Conservation (phyloP, 2,888 invertebrate genomes). For the Cordilura impudica region DNA sequence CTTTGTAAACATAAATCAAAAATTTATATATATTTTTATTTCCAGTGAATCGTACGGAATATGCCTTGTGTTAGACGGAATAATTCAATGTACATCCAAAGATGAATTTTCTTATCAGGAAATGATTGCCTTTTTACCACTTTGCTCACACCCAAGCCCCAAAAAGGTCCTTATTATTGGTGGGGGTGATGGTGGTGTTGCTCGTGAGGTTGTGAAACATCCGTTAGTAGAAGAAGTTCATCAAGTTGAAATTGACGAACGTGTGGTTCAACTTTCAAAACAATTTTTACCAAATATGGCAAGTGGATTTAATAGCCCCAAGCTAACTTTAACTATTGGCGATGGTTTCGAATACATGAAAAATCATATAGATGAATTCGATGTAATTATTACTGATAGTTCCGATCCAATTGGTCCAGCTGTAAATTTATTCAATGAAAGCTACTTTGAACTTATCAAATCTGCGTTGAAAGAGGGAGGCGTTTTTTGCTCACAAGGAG, state of each 20-base stretch:
- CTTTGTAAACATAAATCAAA: too few relatives aligned
- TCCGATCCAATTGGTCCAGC: slow-evolving; percentile 96
- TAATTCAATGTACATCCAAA: slow-evolving; percentile 96
- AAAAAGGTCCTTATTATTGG: slow-evolving; percentile 96
- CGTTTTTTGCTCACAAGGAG: slow-evolving; percentile 95
- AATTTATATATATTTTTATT: slow-evolving; percentile 17
- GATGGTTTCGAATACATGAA: slow-evolving; percentile 98
- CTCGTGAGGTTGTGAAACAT: slow-evolving; percentile 96
- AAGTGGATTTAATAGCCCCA: slow-evolving; percentile 88
- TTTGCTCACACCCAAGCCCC: slow-evolving; percentile 94
- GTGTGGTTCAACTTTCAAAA: slow-evolving; percentile 93
- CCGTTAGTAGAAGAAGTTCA: slow-evolving; percentile 90
- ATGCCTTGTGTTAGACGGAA: slow-evolving; percentile 94
- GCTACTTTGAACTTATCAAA: slow-evolving; percentile 91
- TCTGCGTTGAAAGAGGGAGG: slow-evolving; percentile 90
- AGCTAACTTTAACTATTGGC: slow-evolving; percentile 89
- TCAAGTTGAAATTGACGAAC: slow-evolving; percentile 96
- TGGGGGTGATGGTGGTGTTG: slow-evolving; percentile 98
- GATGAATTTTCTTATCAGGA: slow-evolving; percentile 99
- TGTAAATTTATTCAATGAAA: slow-evolving; percentile 82
- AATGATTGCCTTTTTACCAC: slow-evolving; percentile 96
- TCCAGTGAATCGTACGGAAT: slow-evolving; percentile 82
- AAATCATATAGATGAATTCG: slow-evolving; percentile 90
- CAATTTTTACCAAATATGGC: slow-evolving; percentile 95
- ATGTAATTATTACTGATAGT: slow-evolving; percentile 98